Base-by-base conservation (phyloP, 2,113 vertebrate genomes). In the Nesoenas mayeri region DNA sequence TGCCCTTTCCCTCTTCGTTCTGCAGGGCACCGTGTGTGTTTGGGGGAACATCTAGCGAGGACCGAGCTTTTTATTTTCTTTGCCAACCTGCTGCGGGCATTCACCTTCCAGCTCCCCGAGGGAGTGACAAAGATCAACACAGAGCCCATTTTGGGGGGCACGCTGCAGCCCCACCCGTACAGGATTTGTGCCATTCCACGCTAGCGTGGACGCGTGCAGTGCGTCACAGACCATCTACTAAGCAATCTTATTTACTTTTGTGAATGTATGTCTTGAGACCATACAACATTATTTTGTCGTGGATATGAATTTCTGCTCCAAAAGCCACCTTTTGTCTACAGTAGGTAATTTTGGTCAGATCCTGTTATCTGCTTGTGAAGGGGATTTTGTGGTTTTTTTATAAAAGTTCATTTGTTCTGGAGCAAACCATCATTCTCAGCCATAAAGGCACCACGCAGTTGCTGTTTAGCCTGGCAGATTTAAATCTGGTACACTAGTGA, bases 11-110 rank as follows among this genome's bases (percentile, higher is more conserved):
- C 19, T 91, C 11, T 86, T 31, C 28, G 48, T 56, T 42, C 83
- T 58, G 61, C 91, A 97, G 97, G 95, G 47, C 95, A 95, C 69
- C 79, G 94, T 18, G 93, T 79, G 50, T 96, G 96, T 82, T 79
- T 97, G 85, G 97, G 97, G 54, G 93, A 96, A 72, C 79, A 95
- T 10, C 72, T 97, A 10, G 97, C 94, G 0, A 95, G 85, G 85
- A 95, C 93, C 0, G 96, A 97, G 57, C 84, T 97, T 72, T 97
- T 97, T 29, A 92, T 97, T 87, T 95, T 96, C 85, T 96, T 97
- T 74, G 44, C 96, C 89, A 95, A 3, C 67, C 75, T 97, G 79
- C 67, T 97, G 56, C 56, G 85, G 34, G 75, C 80, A 1, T 96
- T 97, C 88, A 83, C 79, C 31, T 93, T 95, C 71, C 44, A 0